Base-by-base conservation (phyloP, 2,797 vertebrate species). In the Onychomys torridus region DNA sequence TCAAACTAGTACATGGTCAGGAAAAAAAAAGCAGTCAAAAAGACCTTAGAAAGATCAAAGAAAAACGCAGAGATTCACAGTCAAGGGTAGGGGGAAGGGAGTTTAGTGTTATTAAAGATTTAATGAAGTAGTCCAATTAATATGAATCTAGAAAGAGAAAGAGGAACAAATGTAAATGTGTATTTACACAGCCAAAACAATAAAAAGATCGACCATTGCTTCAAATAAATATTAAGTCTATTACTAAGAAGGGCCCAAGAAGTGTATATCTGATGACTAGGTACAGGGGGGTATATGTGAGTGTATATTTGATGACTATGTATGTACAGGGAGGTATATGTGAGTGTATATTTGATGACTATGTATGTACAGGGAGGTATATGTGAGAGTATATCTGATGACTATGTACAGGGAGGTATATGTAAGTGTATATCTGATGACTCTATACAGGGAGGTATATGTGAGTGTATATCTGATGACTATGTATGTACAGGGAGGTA, bases 21-120 rank as follows among this genome's bases (percentile, higher is more conserved):
- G 6, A 82, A 85, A n/a, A 82, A 81, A n/a, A 37, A 19, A 40
- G 9, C 7, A 55, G 25, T 52, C 52, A 17, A 75, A 2, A 8
- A 93, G 78, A 83, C 86, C 25, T 52, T 63, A 17, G 16, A 57
- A 88, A 93, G 13, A 4, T 96, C 52, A 85, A 85, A 75, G 73
- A 84, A 89, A 93, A 97, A 85, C 55, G 63, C 32, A 55, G 25
- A 83, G 23, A 77, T 12, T 40, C 23, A 78, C 6, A 67, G 65
- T n/a, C 49, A 10, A 14, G 6, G 2, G 21, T 29, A 32, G 52
- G 43, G 46, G 8, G 55, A 85, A 83, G 4, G 1, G n/a, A 78
- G 1, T 4, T 46, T 69, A 59, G 86, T 40, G 79, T 83, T 40
- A 94, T 34, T 43, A 59, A 93, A n/a, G 0, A 9, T 73, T 92